Evolutionary conservation across 2,888 invertebrate genomes (phyloP), one percentile per base, ranked within the genome.

Genomic region (Holacanthella duospinosa): DNA sequence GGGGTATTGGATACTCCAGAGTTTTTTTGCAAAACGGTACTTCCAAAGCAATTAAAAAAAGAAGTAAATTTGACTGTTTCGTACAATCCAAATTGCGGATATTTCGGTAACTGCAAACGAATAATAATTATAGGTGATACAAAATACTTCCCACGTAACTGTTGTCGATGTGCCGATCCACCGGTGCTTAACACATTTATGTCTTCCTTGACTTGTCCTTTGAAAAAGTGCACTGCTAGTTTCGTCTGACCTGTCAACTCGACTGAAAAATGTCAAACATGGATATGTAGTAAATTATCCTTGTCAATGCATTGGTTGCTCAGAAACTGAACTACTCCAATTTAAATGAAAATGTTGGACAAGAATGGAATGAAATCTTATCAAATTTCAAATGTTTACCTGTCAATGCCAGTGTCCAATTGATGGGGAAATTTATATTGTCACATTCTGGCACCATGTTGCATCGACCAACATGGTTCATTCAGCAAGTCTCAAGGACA

Each of bases 11-110:
- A 3, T 82, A 82, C 64, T 81, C n/a, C n/a, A n/a, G n/a, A n/a
- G n/a, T n/a, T n/a, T n/a, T n/a, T 19, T 80, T 88, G 60, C 80
- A 82, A 43, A 78, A 87, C 29, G 78, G 87, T 19, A 84, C 86
- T 1, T 82, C 86, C 0, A 78, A 82, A 0, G 73, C 76, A 29
- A 84, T 87, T 66, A 74, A 74, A 3, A 75, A 78, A n/a, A n/a
- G n/a, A n/a, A n/a, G n/a, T n/a, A n/a, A n/a, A n/a, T n/a, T n/a
- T n/a, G n/a, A n/a, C n/a, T n/a, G n/a, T n/a, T n/a, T n/a, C n/a
- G n/a, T n/a, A n/a, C n/a, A n/a, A n/a, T n/a, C n/a, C n/a, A n/a
- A n/a, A n/a, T n/a, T n/a, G n/a, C n/a, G 73, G 6, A 72, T 59
- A 27, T 60, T 62, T 55, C 65, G 64, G 59, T 53, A 74, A 26